Percentiles rank a stretch among this genome's conserved stretches.
phyloP scores from a whole-genome alignment of 2,888 invertebrate genomes.

The Pollenia amentaria region DNA sequence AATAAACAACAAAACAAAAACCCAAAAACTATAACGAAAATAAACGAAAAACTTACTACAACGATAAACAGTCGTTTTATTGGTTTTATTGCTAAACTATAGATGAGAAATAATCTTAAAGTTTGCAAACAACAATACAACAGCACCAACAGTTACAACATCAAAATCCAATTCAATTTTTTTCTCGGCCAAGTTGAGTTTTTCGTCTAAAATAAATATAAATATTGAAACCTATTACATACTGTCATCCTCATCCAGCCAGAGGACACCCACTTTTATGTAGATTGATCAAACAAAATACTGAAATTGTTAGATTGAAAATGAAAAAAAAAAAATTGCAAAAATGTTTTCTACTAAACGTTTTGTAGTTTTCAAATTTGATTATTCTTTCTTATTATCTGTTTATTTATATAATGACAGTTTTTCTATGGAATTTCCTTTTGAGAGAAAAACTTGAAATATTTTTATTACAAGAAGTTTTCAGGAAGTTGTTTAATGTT shows the following conservation, averaged over 20 bases:
- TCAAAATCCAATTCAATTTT: background rate
- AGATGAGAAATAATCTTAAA: slow-evolving; percentile 54
- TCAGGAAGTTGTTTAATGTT: background rate
- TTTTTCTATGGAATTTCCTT: background rate
- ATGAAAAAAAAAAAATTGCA: background rate
- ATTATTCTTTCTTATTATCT: slow-evolving; percentile 12
- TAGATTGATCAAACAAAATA: slow-evolving; percentile 30
- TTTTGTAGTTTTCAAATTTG: slow-evolving; percentile 35
- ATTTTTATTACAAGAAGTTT: background rate
- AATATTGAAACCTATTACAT: slow-evolving; percentile 41
- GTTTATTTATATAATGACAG: background rate
- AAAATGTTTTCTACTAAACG: slow-evolving; percentile 15
- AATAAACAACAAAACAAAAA: too few species aligned
- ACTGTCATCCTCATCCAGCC: background rate
- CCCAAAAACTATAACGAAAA: background rate
- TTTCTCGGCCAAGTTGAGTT: background rate
- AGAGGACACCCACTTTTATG: slow-evolving; percentile 16
- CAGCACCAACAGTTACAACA: background rate
- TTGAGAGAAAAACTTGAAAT: background rate
- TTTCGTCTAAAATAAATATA: slow-evolving; percentile 34
- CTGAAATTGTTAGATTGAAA: slow-evolving; percentile 19
- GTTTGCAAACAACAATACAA: slow-evolving; percentile 27
- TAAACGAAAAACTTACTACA: slow-evolving; percentile 38
- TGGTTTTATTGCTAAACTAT: slow-evolving; percentile 55
- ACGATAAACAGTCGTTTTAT: slow-evolving; percentile 56